phyloP scores from a whole-genome alignment of 1,140 invertebrate genomes.

The Trissolcus basalis region DNA sequence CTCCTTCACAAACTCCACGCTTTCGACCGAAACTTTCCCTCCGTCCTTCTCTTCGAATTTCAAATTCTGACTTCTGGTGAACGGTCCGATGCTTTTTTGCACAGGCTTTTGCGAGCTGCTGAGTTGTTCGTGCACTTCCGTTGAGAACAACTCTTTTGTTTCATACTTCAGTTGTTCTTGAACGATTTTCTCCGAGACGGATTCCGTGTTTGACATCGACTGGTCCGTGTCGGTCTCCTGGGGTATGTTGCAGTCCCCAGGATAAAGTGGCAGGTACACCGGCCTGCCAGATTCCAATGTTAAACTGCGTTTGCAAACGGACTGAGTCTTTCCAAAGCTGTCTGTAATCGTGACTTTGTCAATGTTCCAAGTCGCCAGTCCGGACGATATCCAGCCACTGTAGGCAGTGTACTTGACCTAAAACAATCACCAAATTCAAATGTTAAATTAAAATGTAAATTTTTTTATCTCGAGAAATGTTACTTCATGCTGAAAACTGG shows the following conservation, averaged over 20 bases:
- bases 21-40: slow-evolving; percentile 25
- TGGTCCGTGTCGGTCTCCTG: slow-evolving; percentile 60
- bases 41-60: slow-evolving; percentile 43
- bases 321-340: slow-evolving; percentile 88
- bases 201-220: slow-evolving; percentile 34
- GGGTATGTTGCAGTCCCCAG: slow-evolving; percentile 84
- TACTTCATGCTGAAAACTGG: too few relatives aligned
- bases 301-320: slow-evolving; percentile 85
- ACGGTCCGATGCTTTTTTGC: slow-evolving; percentile 66
- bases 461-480: too few relatives aligned
- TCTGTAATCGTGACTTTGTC: slow-evolving; percentile 90
- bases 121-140: slow-evolving; percentile 40
- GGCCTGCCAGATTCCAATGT: slow-evolving; percentile 85
- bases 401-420: slow-evolving; percentile 91
- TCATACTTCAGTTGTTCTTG: slow-evolving; percentile 56
- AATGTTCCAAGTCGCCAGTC: slow-evolving; percentile 85
- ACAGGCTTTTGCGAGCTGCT: slow-evolving; percentile 54
- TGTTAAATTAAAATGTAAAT: not conserved
- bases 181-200: slow-evolving; percentile 34
- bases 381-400: slow-evolving; percentile 93
- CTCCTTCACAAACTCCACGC: slow-evolving; percentile 29
- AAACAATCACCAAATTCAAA: slow-evolving; percentile 70
- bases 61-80: slow-evolving; percentile 68
- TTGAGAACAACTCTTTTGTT: slow-evolving; percentile 41
- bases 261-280: slow-evolving; percentile 83